Evolutionary conservation across 2,113 vertebrate species (phyloP).

Genomic region (Monopterus albus): DNA sequence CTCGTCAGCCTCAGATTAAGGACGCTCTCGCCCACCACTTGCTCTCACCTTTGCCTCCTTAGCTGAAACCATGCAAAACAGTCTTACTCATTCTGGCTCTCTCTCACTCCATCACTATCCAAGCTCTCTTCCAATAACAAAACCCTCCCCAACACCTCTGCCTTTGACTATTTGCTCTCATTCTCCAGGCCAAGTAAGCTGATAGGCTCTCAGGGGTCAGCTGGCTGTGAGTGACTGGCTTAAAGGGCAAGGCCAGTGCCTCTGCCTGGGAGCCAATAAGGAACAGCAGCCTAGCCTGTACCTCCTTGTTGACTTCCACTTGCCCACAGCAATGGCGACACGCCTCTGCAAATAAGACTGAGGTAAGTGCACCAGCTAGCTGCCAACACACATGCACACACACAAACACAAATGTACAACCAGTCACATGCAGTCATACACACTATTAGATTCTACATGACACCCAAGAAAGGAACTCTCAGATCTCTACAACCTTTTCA

Average conservation of each 20-base stretch:
- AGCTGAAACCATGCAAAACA: constrained; percentile 76
- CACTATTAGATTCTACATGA: constrained; percentile 80
- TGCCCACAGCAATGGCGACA: constrained; percentile 75
- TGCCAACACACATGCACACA: constrained; percentile 68
- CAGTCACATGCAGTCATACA: constrained; percentile 50
- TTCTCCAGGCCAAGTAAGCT: constrained; percentile 74
- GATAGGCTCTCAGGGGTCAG: constrained; percentile 81
- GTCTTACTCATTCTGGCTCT: constrained; percentile 60
- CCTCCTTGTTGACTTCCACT: constrained; percentile 73
- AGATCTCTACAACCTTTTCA: constrained; percentile 79
- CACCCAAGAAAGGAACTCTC: constrained; percentile 80
- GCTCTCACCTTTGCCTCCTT: constrained; percentile 85
- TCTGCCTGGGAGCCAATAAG: constrained; percentile 73
- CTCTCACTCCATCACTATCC: constrained; percentile 49
- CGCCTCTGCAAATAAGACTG: constrained; percentile 79
- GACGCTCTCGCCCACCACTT: constrained; percentile 81
- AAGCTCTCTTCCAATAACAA: constrained; percentile 63
- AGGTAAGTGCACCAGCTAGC: constrained; percentile 54
- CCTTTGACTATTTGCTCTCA: constrained; percentile 75
- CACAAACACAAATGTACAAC: constrained; percentile 30
- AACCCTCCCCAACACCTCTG: constrained; percentile 71
- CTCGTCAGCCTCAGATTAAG: constrained; percentile 85
- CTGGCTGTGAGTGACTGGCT: constrained; percentile 79
- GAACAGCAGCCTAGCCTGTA: constrained; percentile 59
- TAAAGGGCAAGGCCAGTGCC: constrained; percentile 76